Percentiles rank a stretch among this genome's conserved stretches.
Conservation (phyloP, 2,888 invertebrate genomes). For the Anorthoa munda region DNA sequence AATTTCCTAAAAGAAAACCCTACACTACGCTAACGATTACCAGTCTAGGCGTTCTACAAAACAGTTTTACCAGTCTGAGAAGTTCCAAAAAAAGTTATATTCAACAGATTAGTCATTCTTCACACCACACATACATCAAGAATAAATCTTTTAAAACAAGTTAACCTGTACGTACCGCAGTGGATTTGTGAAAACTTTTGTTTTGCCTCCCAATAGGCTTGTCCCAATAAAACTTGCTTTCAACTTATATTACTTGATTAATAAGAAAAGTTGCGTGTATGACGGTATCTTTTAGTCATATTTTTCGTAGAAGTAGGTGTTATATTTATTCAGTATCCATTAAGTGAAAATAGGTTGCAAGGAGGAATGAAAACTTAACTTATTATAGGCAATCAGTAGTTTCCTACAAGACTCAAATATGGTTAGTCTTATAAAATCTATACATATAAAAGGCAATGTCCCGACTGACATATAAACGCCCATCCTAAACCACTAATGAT, state of each 20-base stretch:
- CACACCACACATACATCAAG: constrained; percentile 35
- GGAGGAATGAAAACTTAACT: too few relatives aligned
- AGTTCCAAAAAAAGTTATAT: constrained; percentile 22
- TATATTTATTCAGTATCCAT: background rate
- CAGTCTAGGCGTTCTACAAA: constrained; percentile 1
- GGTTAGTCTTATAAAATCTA: too few relatives aligned
- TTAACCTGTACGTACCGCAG: constrained; percentile 56
- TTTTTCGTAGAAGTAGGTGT: background rate
- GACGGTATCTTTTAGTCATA: constrained; percentile 12
- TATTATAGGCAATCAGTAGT: background rate
- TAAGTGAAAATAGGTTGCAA: background rate
- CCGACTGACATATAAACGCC: too few relatives aligned
- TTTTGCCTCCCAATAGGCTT: constrained; percentile 70
- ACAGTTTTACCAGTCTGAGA: constrained; percentile 1
- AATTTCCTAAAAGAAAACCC: background rate
- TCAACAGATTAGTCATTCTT: constrained; percentile 38
- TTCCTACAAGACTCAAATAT: too few relatives aligned
- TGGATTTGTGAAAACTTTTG: constrained; percentile 68
- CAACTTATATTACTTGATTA: constrained; percentile 72
- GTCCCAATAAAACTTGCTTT: constrained; percentile 74
- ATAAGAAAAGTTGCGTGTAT: constrained; percentile 69
- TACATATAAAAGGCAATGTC: too few relatives aligned
- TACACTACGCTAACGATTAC: background rate
- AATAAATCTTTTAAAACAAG: constrained; percentile 59
- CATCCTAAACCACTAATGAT: too few relatives aligned